A percentile compares a stretch with the other conserved stretches of the same genome.
Evolutionary conservation across 2,113 vertebrate genomes (phyloP).

Genomic region (Hippocampus guttulatus): DNA sequence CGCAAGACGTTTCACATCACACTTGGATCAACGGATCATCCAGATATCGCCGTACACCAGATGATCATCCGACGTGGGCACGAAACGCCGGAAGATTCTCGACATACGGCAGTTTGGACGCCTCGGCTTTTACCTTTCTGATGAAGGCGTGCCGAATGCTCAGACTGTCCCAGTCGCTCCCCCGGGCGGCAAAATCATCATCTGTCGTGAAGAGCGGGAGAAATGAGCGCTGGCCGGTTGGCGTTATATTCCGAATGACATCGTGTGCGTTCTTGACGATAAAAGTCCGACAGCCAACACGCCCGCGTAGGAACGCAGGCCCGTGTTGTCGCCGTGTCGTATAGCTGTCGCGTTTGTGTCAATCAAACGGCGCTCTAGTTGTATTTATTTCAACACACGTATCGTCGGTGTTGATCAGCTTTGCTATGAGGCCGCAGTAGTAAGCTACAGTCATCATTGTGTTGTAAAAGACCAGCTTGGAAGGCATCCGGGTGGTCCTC

Average conservation of each 20-base stretch:
- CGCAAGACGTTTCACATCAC: neutral
- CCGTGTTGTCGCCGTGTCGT: too few relatives aligned
- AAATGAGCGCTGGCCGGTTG: neutral
- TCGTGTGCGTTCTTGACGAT: neutral
- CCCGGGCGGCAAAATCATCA: conserved; percentile 70
- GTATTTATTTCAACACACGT: too few relatives aligned
- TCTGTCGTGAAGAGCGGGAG: conserved; percentile 32
- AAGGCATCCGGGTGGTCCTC: too few relatives aligned
- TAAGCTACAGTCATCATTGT: too few relatives aligned
- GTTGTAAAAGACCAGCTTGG: too few relatives aligned
- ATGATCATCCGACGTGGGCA: too few relatives aligned
- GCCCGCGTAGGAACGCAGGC: too few relatives aligned
- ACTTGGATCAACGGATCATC: neutral
- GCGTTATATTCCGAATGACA: neutral
- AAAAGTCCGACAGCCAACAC: neutral
- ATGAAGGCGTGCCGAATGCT: conserved; percentile 86
- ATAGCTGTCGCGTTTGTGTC: too few relatives aligned
- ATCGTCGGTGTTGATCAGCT: too few relatives aligned
- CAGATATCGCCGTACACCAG: neutral
- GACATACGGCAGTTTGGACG: neutral
- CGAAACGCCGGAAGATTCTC: neutral
- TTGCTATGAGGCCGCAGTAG: too few relatives aligned
- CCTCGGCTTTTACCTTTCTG: conserved; percentile 76
- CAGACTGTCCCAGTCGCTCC: conserved; percentile 74
- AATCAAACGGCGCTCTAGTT: too few relatives aligned